Evolutionary conservation across 2,113 vertebrate species (phyloP), one percentile per base, ranked within the genome.

Genomic region (Oreotragus oreotragus): DNA sequence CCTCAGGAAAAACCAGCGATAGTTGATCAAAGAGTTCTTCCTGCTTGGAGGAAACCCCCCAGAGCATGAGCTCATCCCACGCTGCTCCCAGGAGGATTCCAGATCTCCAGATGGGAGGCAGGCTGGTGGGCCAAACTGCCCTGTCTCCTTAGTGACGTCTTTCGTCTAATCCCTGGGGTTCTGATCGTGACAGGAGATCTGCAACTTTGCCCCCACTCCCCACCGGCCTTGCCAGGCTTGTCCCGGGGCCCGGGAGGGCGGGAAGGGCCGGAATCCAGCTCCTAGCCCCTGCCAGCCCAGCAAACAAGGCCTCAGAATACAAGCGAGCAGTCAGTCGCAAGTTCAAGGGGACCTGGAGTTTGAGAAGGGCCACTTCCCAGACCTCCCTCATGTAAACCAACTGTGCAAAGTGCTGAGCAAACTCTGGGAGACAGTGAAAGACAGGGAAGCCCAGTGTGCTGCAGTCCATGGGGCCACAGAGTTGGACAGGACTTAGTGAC

Each of bases 1-100:
- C 49, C 81, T 89, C 70, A 76, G 87, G 66, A 55, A 53, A 53
- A 84, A 43, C 64, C 49, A 88, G 64, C 28, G 17, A 15, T 1
- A 1, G 5, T 2, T 60, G 91, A 95, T 91, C 91, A 96, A 96
- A 97, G 93, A 27, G 58, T 53, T 66, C 83, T 86, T 95, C 80
- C 84, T 0, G 4, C 47, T 47, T 45, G 62, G 60, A 97, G 86
- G 88, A 92, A 73, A 33, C 77, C 77, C 85, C 36, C 25, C 12
- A n/a, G 55, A 51, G 60, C 70, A 13, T 33, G 53, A 77, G 64
- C 25, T 92, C 92, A 92, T 53, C 57, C 45, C 66, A 77, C 1
- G 3, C 49, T 10, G 53, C 58, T 80, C 90, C 62, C 66, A 19
- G 28, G 73, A 89, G 64, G 81, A 27, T 17, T 23, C 6, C 17